A percentile compares a stretch with the other conserved stretches of the same genome.
Evolutionary conservation across 2,888 invertebrate species (phyloP).

Genomic region (Bombylius discolor): DNA sequence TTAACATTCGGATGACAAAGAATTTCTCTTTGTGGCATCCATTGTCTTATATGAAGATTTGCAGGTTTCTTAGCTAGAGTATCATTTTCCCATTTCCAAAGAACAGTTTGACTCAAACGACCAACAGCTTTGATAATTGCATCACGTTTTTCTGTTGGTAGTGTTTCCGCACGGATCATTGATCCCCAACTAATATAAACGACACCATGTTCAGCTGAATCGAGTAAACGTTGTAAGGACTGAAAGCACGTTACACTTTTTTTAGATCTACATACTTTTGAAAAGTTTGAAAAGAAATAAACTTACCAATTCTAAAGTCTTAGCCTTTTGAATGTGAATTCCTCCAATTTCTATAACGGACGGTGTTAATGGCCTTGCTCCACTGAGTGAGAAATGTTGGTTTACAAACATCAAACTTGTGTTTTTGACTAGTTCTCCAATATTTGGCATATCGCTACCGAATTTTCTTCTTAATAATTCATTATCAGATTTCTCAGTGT

Average conservation of each 20-base stretch:
- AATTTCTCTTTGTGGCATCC: conserved; percentile 62
- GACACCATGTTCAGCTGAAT: conserved; percentile 47
- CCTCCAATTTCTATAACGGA: conserved; percentile 44
- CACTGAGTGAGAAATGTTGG: conserved; percentile 41
- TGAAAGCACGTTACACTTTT: conserved; percentile 15
- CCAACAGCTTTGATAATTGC: conserved; percentile 45
- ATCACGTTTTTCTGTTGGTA: conserved; percentile 43
- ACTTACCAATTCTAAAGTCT: conserved; percentile 25
- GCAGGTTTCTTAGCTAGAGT: conserved; percentile 43
- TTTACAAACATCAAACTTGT: conserved; percentile 39
- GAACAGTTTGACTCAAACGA: conserved; percentile 44
- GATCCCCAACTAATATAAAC: conserved; percentile 61
- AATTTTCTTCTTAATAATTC: conserved; percentile 29
- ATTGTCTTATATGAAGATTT: conserved; percentile 50
- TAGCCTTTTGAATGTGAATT: conserved; percentile 36
- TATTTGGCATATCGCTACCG: conserved; percentile 36
- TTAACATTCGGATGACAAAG: conserved; percentile 58
- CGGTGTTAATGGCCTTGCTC: conserved; percentile 37
- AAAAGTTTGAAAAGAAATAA: neutral
- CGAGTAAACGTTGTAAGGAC: conserved; percentile 46
- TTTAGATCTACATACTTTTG: neutral
- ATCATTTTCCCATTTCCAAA: conserved; percentile 62
- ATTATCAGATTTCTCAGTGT: conserved; percentile 20
- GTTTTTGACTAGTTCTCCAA: conserved; percentile 36
- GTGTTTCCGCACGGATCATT: conserved; percentile 46